Percentiles rank a stretch among this genome's conserved stretches.
Conservation (phyloP, 2,797 vertebrate species). For the Oreortyx pictus region DNA sequence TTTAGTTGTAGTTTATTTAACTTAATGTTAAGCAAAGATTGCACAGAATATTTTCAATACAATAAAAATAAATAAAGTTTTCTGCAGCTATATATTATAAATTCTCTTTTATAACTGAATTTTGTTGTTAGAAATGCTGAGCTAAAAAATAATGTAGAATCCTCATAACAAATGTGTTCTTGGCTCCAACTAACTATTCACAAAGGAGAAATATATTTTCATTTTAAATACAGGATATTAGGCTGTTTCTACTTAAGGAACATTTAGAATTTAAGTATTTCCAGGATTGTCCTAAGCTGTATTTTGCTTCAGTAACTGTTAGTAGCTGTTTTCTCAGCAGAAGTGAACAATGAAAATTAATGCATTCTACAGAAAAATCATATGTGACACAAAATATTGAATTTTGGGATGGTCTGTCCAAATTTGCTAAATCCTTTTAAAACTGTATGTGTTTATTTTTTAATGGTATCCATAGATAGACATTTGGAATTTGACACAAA, state of each 20-base stretch:
- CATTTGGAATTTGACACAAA: neutral
- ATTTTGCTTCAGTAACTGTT: constrained; percentile 29
- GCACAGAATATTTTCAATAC: neutral
- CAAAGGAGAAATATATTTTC: constrained; percentile 67
- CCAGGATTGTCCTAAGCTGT: constrained; percentile 16
- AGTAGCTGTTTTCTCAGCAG: neutral
- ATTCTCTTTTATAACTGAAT: neutral
- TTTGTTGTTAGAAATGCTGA: constrained; percentile 30
- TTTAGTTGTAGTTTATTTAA: neutral
- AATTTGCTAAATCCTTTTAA: neutral
- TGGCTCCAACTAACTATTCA: constrained; percentile 60
- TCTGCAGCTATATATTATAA: neutral
- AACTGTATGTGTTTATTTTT: neutral
- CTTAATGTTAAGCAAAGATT: neutral
- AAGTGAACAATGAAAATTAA: neutral
- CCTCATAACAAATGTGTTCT: constrained; percentile 59
- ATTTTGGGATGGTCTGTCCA: neutral
- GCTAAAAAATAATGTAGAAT: constrained; percentile 35
- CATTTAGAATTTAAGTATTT: constrained; percentile 51
- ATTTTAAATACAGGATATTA: constrained; percentile 56
- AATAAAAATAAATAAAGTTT: neutral
- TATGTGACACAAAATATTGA: neutral
- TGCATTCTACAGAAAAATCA: neutral
- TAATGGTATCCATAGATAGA: neutral
- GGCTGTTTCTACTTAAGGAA: constrained; percentile 54